Conservation (phyloP, 2,888 invertebrate species). For the Furcula furcula region DNA sequence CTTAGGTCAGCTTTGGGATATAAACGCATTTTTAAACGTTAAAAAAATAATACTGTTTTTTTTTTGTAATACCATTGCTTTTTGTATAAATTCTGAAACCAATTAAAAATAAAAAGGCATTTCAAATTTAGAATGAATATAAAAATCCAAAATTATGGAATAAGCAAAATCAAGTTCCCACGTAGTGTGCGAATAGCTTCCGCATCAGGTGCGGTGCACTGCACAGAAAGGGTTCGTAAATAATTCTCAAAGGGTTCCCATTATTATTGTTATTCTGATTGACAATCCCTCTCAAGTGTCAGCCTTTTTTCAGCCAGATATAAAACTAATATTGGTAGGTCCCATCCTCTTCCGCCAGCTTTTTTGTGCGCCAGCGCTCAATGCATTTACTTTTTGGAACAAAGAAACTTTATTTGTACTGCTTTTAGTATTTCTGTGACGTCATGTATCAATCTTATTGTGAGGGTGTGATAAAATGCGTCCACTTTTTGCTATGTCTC, state of each 20-base stretch:
- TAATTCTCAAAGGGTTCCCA: slow-evolving; percentile 66
- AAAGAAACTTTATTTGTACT: slow-evolving; percentile 67
- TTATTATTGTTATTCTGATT: slow-evolving; percentile 75
- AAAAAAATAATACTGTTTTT: too few relatives aligned
- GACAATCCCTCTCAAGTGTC: slow-evolving; percentile 74
- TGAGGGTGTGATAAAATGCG: slow-evolving; percentile 22
- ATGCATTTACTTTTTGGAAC: slow-evolving; percentile 53
- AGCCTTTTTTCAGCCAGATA: slow-evolving; percentile 71
- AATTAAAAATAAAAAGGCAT: background rate
- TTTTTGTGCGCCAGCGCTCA: slow-evolving; percentile 67
- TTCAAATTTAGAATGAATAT: slow-evolving; percentile 17
- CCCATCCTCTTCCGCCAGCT: slow-evolving; percentile 79
- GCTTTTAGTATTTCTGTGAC: slow-evolving; percentile 48
- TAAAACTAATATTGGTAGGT: slow-evolving; percentile 81
- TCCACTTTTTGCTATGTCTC: slow-evolving; percentile 6
- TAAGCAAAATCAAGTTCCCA: slow-evolving; percentile 56
- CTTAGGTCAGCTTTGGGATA: too few relatives aligned
- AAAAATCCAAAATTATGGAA: slow-evolving; percentile 22
- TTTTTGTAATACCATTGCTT: too few relatives aligned
- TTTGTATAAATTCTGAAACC: too few relatives aligned
- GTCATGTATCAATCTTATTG: slow-evolving; percentile 42
- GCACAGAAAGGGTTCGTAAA: slow-evolving; percentile 68
- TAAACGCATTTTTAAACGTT: too few relatives aligned
- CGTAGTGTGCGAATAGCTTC: slow-evolving; percentile 74
- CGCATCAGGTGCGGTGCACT: slow-evolving; percentile 69